Conservation (phyloP, 2,888 invertebrate genomes). For the Drosophila fungiperda region DNA sequence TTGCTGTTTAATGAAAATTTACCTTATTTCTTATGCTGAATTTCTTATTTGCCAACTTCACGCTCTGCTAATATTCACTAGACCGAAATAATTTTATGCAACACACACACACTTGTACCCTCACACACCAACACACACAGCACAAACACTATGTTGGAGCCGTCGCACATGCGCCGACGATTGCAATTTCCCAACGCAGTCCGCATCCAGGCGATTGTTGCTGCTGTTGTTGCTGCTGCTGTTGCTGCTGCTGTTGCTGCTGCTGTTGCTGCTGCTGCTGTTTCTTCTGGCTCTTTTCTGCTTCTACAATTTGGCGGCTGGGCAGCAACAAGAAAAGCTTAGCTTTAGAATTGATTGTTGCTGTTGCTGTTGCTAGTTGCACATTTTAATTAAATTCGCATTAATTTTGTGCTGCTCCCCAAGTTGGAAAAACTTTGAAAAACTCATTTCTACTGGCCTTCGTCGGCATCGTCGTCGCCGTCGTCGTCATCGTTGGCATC, state of each 20-base stretch:
- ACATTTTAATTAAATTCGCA: slow-evolving; percentile 81
- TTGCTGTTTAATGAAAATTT: slow-evolving; percentile 75
- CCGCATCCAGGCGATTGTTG: slow-evolving; percentile 51
- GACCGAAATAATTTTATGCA: slow-evolving; percentile 85
- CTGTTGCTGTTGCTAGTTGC: slow-evolving; percentile 72
- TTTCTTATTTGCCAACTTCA: slow-evolving; percentile 85
- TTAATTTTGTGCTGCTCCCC: slow-evolving; percentile 70
- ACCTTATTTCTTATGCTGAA: slow-evolving; percentile 68
- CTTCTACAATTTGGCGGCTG: slow-evolving; percentile 65
- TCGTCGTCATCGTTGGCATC: slow-evolving; percentile 52
- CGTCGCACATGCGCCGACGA: slow-evolving; percentile 72
- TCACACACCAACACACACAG: slow-evolving; percentile 28
- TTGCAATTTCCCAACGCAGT: slow-evolving; percentile 63
- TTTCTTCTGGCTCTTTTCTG: slow-evolving; percentile 27
- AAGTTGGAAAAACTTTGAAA: slow-evolving; percentile 75
- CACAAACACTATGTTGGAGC: slow-evolving; percentile 35
- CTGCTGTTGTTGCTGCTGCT: slow-evolving; percentile 36
- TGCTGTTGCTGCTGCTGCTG: slow-evolving; percentile 25
- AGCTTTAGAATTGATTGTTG: slow-evolving; percentile 67
- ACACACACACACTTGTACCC: slow-evolving; percentile 79
- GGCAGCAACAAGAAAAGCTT: slow-evolving; percentile 71
- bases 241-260: slow-evolving; percentile 32
- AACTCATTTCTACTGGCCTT: slow-evolving; percentile 75
- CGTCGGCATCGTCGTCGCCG: slow-evolving; percentile 47
- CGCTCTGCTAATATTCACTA: slow-evolving; percentile 85